phyloP scores from a whole-genome alignment of 2,888 invertebrate genomes.

The Antitype chi region DNA sequence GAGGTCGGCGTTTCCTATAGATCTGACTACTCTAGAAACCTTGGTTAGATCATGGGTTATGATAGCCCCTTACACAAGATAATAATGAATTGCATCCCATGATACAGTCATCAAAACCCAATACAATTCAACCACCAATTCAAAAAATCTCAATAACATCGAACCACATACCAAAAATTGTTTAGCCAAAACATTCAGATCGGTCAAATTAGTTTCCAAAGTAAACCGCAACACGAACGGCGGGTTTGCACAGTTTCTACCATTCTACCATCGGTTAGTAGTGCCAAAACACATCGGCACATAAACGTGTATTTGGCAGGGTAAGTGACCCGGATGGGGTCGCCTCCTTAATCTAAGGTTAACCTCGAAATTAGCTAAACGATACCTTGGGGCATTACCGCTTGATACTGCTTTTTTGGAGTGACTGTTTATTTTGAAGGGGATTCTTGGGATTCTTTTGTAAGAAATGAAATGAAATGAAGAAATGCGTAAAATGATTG shows the following conservation, averaged over 20 bases:
- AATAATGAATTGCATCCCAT: not conserved
- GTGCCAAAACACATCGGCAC: slow-evolving; percentile 63
- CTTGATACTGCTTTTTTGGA: slow-evolving; percentile 44
- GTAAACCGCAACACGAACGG: slow-evolving; percentile 46
- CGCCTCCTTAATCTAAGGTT: slow-evolving; percentile 59
- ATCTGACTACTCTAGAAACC: too few relatives aligned
- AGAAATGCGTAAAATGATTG: not conserved
- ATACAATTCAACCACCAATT: slow-evolving; percentile 3
- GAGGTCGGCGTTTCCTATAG: too few relatives aligned
- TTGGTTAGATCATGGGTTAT: too few relatives aligned
- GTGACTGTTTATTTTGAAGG: slow-evolving; percentile 33
- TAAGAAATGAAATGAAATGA: too few relatives aligned
- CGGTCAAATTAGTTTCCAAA: slow-evolving; percentile 58
- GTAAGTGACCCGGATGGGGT: slow-evolving; percentile 47
- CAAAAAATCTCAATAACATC: slow-evolving; percentile 12
- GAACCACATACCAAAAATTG: slow-evolving; percentile 39
- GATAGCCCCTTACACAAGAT: not conserved
- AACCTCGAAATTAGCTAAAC: slow-evolving; percentile 62
- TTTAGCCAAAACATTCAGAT: slow-evolving; percentile 52
- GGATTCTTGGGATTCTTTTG: not conserved
- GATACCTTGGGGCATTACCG: slow-evolving; percentile 51
- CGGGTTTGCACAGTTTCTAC: slow-evolving; percentile 31
- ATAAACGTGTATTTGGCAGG: slow-evolving; percentile 56
- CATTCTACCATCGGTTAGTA: slow-evolving; percentile 41
- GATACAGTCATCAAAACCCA: slow-evolving; percentile 13